Base-by-base conservation (phyloP, 2,888 invertebrate genomes). In the Drosophila algonquin region DNA sequence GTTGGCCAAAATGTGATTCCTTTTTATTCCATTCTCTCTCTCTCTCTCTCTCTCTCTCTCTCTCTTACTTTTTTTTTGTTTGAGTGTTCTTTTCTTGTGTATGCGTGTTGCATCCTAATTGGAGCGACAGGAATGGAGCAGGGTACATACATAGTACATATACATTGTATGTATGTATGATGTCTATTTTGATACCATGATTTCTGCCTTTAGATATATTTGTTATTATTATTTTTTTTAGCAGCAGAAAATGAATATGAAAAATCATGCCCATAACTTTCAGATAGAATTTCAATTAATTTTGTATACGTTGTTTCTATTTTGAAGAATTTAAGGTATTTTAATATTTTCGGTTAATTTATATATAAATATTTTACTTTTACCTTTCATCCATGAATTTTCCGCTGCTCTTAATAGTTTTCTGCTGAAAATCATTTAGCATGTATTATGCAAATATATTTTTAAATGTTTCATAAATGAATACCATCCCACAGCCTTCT, bases 1-100 rank as follows among this genome's bases (percentile, higher is more conserved):
- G 83, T 76, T 76, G 56, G 74, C 80, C 82, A 71, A 81, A 82
- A 69, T 70, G 51, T 62, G 64, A 70, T 64, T 79, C 69, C 48
- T 63, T 82, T 73, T 63, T 56, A 44, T 54, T 52, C 50, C 45
- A 44, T 2, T 40, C 40, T 40, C 7, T 40, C 7, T 40, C 24
- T 5, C 24, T 3, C 21, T 21, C 21, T 3, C 21, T 21, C 21
- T 21, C 21, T 3, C 3, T 3, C 21, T 21, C 21, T 21, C 21
- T 21, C 21, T 21, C 21, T n/a, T n/a, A n/a, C n/a, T 21, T 3
- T 40, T 14, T 40, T 40, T 14, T 40, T 40, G 21, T 21, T 21
- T 40, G 6, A 5, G 24, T 40, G 14, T 40, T 40, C 10, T 40
- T 40, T 4, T 35, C 7, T 14, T 40, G n/a, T 40, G 40, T 40